phyloP scores from a whole-genome alignment of 2,113 vertebrate genomes.

The Scolopax mira region DNA sequence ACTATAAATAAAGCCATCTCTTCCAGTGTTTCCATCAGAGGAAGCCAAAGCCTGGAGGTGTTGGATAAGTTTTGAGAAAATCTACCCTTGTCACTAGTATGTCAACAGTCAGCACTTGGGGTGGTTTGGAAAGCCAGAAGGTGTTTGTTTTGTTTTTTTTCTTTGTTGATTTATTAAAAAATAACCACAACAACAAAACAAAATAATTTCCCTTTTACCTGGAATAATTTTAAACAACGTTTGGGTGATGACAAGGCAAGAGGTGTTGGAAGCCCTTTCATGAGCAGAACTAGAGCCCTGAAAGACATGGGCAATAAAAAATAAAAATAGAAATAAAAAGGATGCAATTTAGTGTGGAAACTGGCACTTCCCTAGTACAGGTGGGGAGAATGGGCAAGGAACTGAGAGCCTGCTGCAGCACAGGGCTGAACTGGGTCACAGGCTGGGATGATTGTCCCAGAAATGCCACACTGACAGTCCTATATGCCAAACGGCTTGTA shows the following conservation, averaged over 20 bases:
- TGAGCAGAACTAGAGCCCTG: neutral
- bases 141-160: neutral
- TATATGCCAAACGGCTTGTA: fast-evolving
- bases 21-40: neutral
- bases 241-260: neutral
- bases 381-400: fast-evolving
- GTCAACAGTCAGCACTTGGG: fast-evolving
- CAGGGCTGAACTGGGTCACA: neutral
- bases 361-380: neutral
- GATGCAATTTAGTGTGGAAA: neutral
- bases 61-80: neutral
- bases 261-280: neutral
- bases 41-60: constrained; percentile 10
- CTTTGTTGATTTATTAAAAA: neutral
- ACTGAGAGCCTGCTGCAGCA: neutral
- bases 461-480: neutral
- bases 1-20: neutral
- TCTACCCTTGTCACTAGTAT: neutral
- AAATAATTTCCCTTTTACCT: neutral
- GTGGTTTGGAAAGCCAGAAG: neutral
- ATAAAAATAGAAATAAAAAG: neutral
- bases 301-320: neutral
- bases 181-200: neutral
- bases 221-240: neutral
- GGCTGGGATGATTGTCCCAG: neutral